Evolutionary conservation across 2,888 invertebrate species (phyloP).

Genomic region (Trachelus troglodyta): DNA sequence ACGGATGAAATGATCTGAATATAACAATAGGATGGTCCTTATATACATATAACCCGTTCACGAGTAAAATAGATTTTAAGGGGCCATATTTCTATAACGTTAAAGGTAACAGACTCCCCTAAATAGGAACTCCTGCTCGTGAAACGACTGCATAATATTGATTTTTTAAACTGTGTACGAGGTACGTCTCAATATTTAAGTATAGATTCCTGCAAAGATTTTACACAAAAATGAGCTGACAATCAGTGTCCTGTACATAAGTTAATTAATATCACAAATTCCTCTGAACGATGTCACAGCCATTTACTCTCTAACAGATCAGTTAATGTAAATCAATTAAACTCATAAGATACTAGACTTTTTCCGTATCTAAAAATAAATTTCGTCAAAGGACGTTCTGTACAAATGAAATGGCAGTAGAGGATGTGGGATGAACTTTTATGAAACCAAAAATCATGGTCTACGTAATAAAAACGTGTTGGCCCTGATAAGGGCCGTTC

Average conservation of each 20-base stretch:
- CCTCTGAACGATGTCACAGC: neutral
- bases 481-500: slow-evolving; percentile 32
- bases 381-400: neutral
- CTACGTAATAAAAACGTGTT: slow-evolving; percentile 10
- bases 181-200: neutral
- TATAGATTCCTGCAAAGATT: neutral
- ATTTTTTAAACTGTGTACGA: neutral
- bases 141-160: neutral
- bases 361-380: neutral
- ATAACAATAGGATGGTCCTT: neutral
- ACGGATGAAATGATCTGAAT: neutral
- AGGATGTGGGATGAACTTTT: neutral
- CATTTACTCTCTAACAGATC: neutral
- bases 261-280: neutral
- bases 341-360: neutral
- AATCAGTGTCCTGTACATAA: neutral
- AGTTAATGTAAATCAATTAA: neutral
- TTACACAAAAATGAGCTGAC: neutral
- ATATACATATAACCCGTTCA: neutral
- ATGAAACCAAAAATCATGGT: neutral
- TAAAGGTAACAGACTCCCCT: no score
- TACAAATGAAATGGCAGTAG: neutral
- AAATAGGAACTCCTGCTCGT: no score
- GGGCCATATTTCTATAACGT: no score
- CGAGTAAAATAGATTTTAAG: no score